Evolutionary conservation across 2,113 vertebrate genomes (phyloP), one percentile per base, ranked within the genome.

Genomic region (Chinchilla lanigera): DNA sequence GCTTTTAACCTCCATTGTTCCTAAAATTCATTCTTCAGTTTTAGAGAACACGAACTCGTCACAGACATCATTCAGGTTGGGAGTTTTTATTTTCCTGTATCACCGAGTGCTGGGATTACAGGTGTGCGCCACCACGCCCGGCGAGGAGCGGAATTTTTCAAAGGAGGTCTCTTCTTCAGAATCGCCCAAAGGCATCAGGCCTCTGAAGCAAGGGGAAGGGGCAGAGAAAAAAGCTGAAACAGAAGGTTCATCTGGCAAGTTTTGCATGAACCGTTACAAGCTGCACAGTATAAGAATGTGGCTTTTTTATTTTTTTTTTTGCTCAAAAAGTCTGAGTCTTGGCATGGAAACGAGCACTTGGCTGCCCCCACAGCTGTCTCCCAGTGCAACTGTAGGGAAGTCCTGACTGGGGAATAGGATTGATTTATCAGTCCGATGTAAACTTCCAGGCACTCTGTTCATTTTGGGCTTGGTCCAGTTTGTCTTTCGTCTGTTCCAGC

Each of bases 351-450:
- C 99, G 99, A 99, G 99, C 99, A 99, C 99, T 99, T 99, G 99
- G 99, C 99, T 99, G 99, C 99, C 99, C 99, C 99, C 99, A 99
- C 99, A 99, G 99, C 98, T 99, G 99, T 99, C 99, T 99, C 99
- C 99, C 98, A 99, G 99, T 99, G 99, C 99, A 99, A 99, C 99
- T 99, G 99, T 99, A 99, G 99, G 99, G 99, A 99, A 99, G 99
- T 99, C 99, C 99, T 99, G 99, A 99, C 99, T 99, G 99, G 99
- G 99, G 99, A 99, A 99, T 99, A 99, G 99, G 99, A 99, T 99
- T 99, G 99, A 99, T 99, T 99, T 99, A 99, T 99, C 99, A 99
- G 99, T 99, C 99, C 99, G 99, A 99, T 99, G 99, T 99, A 99
- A 99, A 99, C 99, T 99, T 99, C 99, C 99, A 26, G 44, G 24